Conservation (phyloP, 2,113 vertebrate genomes). For the Calonectris borealis region DNA sequence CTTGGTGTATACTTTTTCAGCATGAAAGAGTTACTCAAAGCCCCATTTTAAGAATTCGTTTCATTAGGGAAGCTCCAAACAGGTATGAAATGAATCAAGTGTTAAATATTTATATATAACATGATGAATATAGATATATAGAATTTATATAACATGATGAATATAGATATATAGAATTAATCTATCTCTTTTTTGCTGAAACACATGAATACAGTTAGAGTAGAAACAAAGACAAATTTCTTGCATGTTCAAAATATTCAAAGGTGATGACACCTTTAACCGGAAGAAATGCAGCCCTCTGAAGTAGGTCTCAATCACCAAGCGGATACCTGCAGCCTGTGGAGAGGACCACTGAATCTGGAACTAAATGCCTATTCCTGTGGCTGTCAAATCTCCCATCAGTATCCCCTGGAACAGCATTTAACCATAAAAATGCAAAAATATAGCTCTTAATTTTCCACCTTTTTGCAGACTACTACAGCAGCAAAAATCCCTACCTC, state of each 20-base stretch:
- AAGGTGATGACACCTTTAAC: neutral
- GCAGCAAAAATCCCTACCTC: neutral
- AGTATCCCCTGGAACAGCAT: neutral
- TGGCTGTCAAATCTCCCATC: neutral
- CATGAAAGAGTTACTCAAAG: neutral
- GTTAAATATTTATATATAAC: neutral
- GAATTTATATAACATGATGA: neutral
- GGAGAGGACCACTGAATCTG: neutral
- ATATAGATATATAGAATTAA: neutral
- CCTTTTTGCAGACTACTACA: neutral
- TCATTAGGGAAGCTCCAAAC: neutral
- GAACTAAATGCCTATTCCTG: neutral
- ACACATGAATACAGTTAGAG: neutral
- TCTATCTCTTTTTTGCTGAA: neutral
- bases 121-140: neutral
- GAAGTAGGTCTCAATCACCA: accelerated
- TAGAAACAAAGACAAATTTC: neutral
- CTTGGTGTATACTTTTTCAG: neutral
- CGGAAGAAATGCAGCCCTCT: neutral
- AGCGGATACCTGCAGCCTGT: neutral
- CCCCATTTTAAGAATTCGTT: neutral
- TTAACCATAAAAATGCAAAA: neutral
- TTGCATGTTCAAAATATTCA: accelerated
- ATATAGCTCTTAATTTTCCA: no score
- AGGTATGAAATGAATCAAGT: neutral